These are phyloP conservation scores for Lordiphosa mommai DNA, from an alignment of 1,140 invertebrate genomes.

Conservation along the genomic window DNA sequence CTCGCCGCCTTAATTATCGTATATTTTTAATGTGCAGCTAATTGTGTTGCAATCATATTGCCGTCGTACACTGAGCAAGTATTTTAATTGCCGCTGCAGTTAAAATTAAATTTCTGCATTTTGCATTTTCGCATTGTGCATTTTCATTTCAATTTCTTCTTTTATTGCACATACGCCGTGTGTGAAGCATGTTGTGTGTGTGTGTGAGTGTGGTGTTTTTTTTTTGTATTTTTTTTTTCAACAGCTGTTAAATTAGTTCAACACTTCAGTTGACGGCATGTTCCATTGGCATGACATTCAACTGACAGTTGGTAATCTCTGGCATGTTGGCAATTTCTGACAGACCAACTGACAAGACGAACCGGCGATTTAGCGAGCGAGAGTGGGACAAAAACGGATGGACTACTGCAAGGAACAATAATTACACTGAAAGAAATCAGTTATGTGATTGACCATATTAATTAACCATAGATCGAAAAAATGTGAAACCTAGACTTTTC, in stretches of 20 bases:
- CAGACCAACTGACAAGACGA: constrained; percentile 34
- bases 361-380: neutral
- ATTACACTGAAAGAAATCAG: constrained; percentile 39
- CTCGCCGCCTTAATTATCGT: constrained; percentile 64
- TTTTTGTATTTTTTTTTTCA: constrained; percentile 56
- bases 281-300: constrained; percentile 79
- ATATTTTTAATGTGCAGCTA: constrained; percentile 79
- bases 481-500: too few relatives aligned
- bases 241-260: constrained; percentile 80
- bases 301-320: constrained; percentile 80
- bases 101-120: constrained; percentile 48
- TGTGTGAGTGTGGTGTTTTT: neutral
- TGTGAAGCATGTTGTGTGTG: constrained; percentile 31
- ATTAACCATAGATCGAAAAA: too few relatives aligned
- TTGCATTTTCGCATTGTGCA: constrained; percentile 32
- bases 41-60: constrained; percentile 75
- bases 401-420: constrained; percentile 23
- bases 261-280: constrained; percentile 79
- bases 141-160: constrained; percentile 49
- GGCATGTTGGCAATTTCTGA: constrained; percentile 79
- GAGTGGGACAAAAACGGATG: constrained; percentile 6
- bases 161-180: constrained; percentile 67
- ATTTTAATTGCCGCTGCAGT: constrained; percentile 63
- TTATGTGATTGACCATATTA: too few relatives aligned
- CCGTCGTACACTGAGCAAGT: constrained; percentile 56